Conservation (phyloP, 2,797 vertebrate genomes). For the Malurus leucopterus region DNA sequence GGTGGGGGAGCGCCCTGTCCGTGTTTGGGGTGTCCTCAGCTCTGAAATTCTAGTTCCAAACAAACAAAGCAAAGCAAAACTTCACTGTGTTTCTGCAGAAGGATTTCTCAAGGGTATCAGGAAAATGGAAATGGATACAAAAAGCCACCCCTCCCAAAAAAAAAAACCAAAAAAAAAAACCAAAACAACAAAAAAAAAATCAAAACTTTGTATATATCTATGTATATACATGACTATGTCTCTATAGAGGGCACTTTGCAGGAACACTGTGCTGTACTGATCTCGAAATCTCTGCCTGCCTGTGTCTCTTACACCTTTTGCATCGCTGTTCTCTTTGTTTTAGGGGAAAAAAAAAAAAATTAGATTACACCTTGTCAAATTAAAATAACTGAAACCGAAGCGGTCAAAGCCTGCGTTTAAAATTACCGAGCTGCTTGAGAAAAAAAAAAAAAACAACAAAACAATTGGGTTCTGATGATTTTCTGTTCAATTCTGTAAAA, state of each 20-base stretch:
- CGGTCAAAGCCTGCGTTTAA: background rate
- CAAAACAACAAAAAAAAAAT: background rate
- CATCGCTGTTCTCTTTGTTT: constrained; percentile 69
- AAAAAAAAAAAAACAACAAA: background rate
- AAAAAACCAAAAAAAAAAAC: background rate
- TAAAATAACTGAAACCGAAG: background rate
- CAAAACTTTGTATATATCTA: background rate
- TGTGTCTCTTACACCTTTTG: constrained; percentile 74
- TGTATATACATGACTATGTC: constrained; percentile 29
- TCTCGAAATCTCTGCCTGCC: constrained; percentile 71
- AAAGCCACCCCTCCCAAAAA: constrained; percentile 28
- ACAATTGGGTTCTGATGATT: constrained; percentile 8
- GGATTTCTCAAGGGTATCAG: constrained; percentile 49
- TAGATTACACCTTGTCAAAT: constrained; percentile 94
- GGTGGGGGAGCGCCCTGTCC: constrained; percentile 29
- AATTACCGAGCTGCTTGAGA: background rate
- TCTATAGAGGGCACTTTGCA: constrained; percentile 62
- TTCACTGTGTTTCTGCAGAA: constrained; percentile 69
- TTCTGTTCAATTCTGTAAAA: background rate
- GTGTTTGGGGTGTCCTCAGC: constrained; percentile 42
- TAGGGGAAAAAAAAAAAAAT: constrained; percentile 72
- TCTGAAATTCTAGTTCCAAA: constrained; percentile 51
- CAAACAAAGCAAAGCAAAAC: background rate
- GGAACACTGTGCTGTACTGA: constrained; percentile 78
- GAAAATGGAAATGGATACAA: constrained; percentile 28